Base-by-base conservation (phyloP, 2,797 vertebrate species). In the Potorous gilbertii region DNA sequence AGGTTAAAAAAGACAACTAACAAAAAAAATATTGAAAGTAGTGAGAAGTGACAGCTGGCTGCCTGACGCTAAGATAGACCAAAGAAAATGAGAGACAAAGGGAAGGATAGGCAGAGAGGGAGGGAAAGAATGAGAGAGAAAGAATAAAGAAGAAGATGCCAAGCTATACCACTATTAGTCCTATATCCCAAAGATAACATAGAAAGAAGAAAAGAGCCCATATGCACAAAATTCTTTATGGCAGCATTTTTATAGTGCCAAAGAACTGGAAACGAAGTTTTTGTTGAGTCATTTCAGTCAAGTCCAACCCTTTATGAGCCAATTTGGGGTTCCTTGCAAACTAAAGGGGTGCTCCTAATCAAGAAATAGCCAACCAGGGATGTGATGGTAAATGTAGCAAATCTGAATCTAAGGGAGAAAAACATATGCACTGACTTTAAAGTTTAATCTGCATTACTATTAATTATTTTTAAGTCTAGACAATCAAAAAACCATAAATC, bases 391-490 rank as follows among this genome's bases (percentile, higher is more conserved):
- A 74, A 74, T 40, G 34, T 74, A 8, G 3, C 21, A 40, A 40
- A 27, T 4, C 40, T 81, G 40, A 2, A n/a, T 81, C 66, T 24
- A 8, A 24, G 21, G n/a, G 18, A 21, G 29, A 11, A 31, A 31
- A 10, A 95, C 24, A 54, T 93, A 94, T 97, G 90, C 92, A 92
- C 66, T 91, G 55, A 91, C 91, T 96, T 96, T 93, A 91, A 59
- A 97, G 92, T 59, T 55, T 91, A 94, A 93, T 46, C 54, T 96
- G 92, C 96, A 93, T 96, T 94, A 52, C 95, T 92, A 96, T 97
- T 97, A 96, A 97, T 97, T 96, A 93, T 94, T 94, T 89, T 59
- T 29, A 59, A 74, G 34, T 40, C 66, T 74, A 74, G 66, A 74
- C 16, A 81, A 81, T 81, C 4, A 81, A 46, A 46, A 62, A 62